These are phyloP conservation scores for Alitta virens DNA, from an alignment of 2,888 invertebrate genomes.

Conservation along the genomic window DNA sequence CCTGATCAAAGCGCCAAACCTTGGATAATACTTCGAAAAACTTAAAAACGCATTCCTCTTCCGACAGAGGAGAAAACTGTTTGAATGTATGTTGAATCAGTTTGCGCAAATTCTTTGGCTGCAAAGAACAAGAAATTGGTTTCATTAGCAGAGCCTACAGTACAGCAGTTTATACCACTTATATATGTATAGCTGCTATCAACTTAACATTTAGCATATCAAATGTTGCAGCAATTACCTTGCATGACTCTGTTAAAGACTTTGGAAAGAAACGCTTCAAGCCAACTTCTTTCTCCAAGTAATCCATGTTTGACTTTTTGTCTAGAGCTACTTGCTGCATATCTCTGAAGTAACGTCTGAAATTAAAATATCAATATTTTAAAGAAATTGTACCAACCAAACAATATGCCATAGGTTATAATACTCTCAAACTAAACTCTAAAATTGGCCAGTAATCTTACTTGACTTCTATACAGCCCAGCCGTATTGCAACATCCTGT, in stretches of 20 bases:
- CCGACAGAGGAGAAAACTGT: slow-evolving; percentile 73
- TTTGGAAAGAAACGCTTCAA: slow-evolving; percentile 90
- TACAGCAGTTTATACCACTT: too few species aligned
- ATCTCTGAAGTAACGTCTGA: slow-evolving; percentile 72
- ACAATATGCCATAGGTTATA: too few species aligned
- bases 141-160: too few species aligned
- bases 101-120: slow-evolving; percentile 76
- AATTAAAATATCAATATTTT: too few species aligned
- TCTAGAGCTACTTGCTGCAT: slow-evolving; percentile 84
- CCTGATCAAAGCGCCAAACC: slow-evolving; percentile 87
- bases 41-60: slow-evolving; percentile 82
- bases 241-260: slow-evolving; percentile 79
- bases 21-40: slow-evolving; percentile 84
- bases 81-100: slow-evolving; percentile 90
- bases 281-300: slow-evolving; percentile 91
- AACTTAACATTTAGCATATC: too few species aligned
- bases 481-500: slow-evolving; percentile 80
- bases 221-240: too few species aligned
- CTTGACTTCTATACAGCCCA: slow-evolving; percentile 93
- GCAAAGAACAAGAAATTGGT: slow-evolving; percentile 30
- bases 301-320: slow-evolving; percentile 94
- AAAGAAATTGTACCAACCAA: too few species aligned
- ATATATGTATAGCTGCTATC: too few species aligned
- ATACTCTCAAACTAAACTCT: too few species aligned
- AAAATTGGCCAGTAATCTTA: slow-evolving; percentile 52